Conservation (phyloP, 92 coral and sea anemone species). For the Palythoa grandis region DNA sequence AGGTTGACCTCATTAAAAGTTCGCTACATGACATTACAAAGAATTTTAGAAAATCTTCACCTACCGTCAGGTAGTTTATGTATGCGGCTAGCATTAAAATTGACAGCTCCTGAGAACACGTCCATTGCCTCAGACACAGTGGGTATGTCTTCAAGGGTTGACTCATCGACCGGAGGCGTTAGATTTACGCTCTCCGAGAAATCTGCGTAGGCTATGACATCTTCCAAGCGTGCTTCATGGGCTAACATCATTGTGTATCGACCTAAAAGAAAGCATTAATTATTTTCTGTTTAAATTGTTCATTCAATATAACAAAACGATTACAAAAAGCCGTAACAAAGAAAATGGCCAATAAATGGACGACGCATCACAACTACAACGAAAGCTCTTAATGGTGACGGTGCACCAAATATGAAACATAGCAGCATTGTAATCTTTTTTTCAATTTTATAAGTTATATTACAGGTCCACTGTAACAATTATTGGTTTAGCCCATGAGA, state of each 20-base stretch:
- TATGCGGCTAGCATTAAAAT: slow-evolving; percentile 30
- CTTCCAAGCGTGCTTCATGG: slow-evolving; percentile 52
- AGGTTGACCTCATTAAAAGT: too few relatives aligned
- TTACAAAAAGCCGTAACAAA: too few relatives aligned
- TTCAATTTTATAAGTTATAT: too few relatives aligned
- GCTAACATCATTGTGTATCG: slow-evolving; percentile 57
- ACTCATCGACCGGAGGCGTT: slow-evolving; percentile 46
- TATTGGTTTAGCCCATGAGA: too few relatives aligned
- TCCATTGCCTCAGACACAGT: slow-evolving; percentile 27
- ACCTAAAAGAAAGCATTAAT: slow-evolving; percentile 23
- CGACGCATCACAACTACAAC: too few relatives aligned
- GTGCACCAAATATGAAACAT: slow-evolving; percentile 45
- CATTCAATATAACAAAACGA: too few relatives aligned
- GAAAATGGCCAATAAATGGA: too few relatives aligned
- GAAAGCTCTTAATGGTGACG: too few relatives aligned
- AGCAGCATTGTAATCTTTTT: slow-evolving; percentile 7
- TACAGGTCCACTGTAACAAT: too few relatives aligned
- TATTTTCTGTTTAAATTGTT: too few relatives aligned
- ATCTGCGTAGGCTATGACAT: slow-evolving; percentile 70
- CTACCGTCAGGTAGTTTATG: slow-evolving; percentile 54
- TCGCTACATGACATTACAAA: background rate
- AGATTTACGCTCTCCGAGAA: slow-evolving; percentile 51
- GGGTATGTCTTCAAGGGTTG: slow-evolving; percentile 63
- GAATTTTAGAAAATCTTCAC: background rate
- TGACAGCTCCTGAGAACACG: slow-evolving; percentile 46